Evolutionary conservation across 2,113 vertebrate species (phyloP), one percentile per base, ranked within the genome.

Genomic region (Mobula hypostoma): DNA sequence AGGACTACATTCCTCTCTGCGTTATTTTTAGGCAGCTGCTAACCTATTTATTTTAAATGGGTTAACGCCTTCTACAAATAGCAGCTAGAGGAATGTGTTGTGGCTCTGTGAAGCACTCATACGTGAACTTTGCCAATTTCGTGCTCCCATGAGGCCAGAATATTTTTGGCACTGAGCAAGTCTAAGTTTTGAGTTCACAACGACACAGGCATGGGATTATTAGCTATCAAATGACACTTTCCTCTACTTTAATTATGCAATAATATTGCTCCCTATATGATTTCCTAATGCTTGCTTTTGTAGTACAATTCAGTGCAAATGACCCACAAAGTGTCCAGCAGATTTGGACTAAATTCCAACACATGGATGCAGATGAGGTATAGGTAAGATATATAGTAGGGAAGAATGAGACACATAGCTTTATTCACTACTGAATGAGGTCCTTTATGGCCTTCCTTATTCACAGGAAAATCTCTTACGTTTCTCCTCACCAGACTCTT

Each of bases 21-120:
- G 58, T 90, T 66, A 90, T 90, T 90, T 88, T 90, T 90, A 90
- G 85, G 61, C 29, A 66, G 63, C 85, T 90, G 61, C n/a, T 90
- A 90, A 90, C 85, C 85, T 90, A 90, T 66, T 90, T 90, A 90
- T 90, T 90, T 90, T 90, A 90, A 90, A 66, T 90, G 85, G 85
- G 85, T 61, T 68, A 90, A 90, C 85, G 61, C 85, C 85, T 90
- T 90, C 85, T 90, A 29, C 61, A 90, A 90, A 66, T 90, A 66
- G 61, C 85, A 66, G 85, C 29, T n/a, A 14, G 61, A 90, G 85
- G 61, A 90, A 90, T 90, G 85, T 90, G 29, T 66, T 66, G 85
- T 90, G 85, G 63, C 85, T 90, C 61, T 90, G 85, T 90, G 85
- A 90, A 90, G 85, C 85, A 90, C 66, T 90, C 85, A 90, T 90